A percentile compares a stretch with the other conserved stretches of the same genome.
Conservation (phyloP, 2,888 invertebrate species). For the Chalcosyrphus nemorum region DNA sequence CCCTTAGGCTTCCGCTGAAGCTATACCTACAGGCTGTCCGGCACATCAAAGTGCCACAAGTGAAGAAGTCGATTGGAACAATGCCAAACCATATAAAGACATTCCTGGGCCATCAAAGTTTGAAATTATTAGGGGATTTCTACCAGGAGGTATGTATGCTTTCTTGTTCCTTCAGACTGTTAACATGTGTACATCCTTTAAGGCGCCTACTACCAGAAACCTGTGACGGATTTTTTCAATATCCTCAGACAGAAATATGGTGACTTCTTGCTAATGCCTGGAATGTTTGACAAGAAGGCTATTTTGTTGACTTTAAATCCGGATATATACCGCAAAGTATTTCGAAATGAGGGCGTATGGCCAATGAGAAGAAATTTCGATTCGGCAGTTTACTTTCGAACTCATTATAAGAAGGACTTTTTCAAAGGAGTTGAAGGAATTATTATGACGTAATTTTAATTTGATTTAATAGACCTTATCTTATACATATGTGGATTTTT, state of each 20-base stretch:
- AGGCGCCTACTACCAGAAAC: conserved; percentile 59
- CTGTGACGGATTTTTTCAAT: conserved; percentile 15
- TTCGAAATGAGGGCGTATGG: conserved; percentile 74
- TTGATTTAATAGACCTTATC: not conserved
- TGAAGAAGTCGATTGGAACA: conserved; percentile 78
- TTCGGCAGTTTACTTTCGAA: conserved; percentile 79
- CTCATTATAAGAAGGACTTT: conserved; percentile 75
- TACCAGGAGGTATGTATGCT: conserved; percentile 77
- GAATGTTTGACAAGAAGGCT: conserved; percentile 76
- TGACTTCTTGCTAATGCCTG: conserved; percentile 79
- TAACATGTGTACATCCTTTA: not conserved
- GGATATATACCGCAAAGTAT: conserved; percentile 81
- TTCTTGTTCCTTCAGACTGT: not conserved
- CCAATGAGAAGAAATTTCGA: conserved; percentile 77
- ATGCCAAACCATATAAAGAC: conserved; percentile 76
- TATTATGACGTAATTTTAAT: conserved; percentile 62
- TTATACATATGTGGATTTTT: not conserved
- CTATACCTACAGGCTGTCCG: conserved; percentile 10
- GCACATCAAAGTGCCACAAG: conserved; percentile 7
- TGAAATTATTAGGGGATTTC: conserved; percentile 74
- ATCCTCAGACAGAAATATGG: conserved; percentile 77
- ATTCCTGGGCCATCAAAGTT: conserved; percentile 77
- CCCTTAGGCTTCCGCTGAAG: not conserved
- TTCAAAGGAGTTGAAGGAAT: conserved; percentile 72
- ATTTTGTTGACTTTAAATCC: conserved; percentile 82